Percentiles rank a stretch among this genome's conserved stretches.
These are phyloP conservation scores for Panthera uncia DNA, from an alignment of 2,113 vertebrate species.

Conservation along the genomic window DNA sequence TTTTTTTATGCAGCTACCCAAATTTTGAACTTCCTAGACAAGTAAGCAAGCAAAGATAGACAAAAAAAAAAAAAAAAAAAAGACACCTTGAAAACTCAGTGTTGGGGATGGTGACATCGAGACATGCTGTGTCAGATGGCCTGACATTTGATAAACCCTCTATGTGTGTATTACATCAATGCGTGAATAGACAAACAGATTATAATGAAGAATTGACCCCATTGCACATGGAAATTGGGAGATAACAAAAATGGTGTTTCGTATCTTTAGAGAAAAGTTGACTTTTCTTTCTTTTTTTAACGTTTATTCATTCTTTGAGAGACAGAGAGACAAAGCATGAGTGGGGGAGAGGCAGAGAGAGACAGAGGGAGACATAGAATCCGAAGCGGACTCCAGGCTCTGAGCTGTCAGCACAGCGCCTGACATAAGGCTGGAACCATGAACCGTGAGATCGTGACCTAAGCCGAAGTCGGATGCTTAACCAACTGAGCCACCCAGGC, in stretches of 20 bases:
- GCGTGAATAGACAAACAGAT: not conserved
- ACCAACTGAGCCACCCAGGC: too few species aligned
- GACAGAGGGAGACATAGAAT: too few species aligned
- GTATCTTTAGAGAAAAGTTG: not conserved
- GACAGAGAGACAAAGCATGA: too few species aligned
- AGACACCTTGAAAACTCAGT: not conserved
- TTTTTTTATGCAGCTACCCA: not conserved
- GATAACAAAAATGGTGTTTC: not conserved
- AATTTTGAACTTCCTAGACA: conserved; percentile 6
- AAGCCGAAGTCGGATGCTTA: too few species aligned
- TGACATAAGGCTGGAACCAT: too few species aligned
- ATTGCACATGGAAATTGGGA: not conserved
- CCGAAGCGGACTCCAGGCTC: too few species aligned
- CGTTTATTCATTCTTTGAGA: too few species aligned
- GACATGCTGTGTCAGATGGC: not conserved
- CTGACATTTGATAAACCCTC: not conserved
- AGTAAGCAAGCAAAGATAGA: not conserved
- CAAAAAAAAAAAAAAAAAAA: not conserved
- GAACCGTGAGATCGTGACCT: too few species aligned
- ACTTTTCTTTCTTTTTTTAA: too few species aligned
- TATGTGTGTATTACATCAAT: not conserved
- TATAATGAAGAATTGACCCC: not conserved
- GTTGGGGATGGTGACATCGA: not conserved
- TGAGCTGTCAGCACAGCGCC: too few species aligned
- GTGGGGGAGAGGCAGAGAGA: too few species aligned